Evolutionary conservation across 2,888 invertebrate species (phyloP).

Genomic region (Eupithecia vulgata): DNA sequence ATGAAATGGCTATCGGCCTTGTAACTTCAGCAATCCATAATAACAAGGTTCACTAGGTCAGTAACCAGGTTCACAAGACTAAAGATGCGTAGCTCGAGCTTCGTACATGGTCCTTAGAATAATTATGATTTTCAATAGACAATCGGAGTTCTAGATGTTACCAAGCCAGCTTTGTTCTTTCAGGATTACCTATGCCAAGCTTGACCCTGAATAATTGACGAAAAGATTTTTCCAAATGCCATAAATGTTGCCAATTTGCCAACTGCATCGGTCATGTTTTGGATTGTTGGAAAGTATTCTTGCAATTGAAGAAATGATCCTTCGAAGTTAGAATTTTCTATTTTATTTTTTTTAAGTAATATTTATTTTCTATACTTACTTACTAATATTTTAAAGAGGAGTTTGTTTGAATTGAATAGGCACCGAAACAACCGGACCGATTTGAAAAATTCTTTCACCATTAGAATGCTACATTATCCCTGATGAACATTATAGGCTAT

Average conservation of each 20-base stretch:
- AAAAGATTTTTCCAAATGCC: background rate
- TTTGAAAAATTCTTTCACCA: too few relatives aligned
- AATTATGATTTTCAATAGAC: background rate
- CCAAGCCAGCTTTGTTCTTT: background rate
- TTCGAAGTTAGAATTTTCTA: background rate
- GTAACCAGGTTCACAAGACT: background rate
- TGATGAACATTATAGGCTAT: too few relatives aligned
- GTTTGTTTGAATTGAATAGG: too few relatives aligned
- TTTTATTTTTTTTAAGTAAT: background rate
- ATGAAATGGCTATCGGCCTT: conserved; percentile 5
- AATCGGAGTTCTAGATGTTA: background rate
- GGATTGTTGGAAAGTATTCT: conserved; percentile 1
- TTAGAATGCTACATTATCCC: too few relatives aligned
- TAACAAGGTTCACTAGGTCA: conserved; percentile 4
- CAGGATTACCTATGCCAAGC: background rate
- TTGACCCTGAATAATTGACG: background rate
- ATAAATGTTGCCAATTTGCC: background rate
- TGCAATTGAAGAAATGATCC: background rate
- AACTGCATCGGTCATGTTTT: background rate
- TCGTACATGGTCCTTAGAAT: background rate
- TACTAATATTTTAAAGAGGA: too few relatives aligned
- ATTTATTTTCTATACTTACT: too few relatives aligned
- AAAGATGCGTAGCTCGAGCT: background rate
- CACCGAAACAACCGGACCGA: too few relatives aligned
- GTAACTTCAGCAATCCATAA: background rate